Conservation (phyloP, 2,888 invertebrate genomes). For the Perizoma flavofasciatum region DNA sequence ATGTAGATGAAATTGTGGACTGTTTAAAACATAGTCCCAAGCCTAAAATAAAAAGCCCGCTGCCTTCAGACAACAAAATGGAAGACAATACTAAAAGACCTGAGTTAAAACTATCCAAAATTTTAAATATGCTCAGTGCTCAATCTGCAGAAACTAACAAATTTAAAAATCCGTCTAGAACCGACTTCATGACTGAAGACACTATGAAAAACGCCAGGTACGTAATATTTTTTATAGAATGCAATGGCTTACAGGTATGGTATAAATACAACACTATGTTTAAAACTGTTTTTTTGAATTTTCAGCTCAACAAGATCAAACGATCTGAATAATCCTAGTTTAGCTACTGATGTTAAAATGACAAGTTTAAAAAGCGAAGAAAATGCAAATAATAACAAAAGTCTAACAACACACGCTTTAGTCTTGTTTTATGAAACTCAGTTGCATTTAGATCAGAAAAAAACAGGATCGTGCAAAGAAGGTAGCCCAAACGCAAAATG, state of each 20-base stretch:
- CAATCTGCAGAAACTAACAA: conserved; percentile 12
- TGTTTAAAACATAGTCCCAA: conserved; percentile 48
- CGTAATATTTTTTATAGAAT: not conserved
- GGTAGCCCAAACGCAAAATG: too few species aligned
- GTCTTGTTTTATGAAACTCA: conserved; percentile 10
- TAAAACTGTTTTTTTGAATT: not conserved
- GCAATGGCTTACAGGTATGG: not conserved
- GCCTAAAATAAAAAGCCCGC: conserved; percentile 15
- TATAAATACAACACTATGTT: not conserved
- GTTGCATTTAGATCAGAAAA: conserved; percentile 7
- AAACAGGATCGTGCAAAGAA: not conserved
- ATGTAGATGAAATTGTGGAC: conserved; percentile 67
- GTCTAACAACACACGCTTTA: conserved; percentile 2
- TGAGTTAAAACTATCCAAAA: conserved; percentile 7
- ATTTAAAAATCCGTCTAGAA: conserved; percentile 3
- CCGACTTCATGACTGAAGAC: conserved; percentile 10
- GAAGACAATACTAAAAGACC: conserved; percentile 12
- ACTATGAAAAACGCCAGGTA: conserved; percentile 8
- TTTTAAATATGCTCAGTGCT: conserved; percentile 10
- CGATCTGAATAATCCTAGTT: not conserved
- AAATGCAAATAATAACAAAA: conserved; percentile 1
- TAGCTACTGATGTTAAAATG: not conserved
- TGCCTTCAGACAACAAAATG: conserved; percentile 13
- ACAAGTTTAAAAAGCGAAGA: not conserved
- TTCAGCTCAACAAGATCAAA: conserved; percentile 9